Conservation (phyloP, 1,140 invertebrate species). For the Chionoecetes opilio region DNA sequence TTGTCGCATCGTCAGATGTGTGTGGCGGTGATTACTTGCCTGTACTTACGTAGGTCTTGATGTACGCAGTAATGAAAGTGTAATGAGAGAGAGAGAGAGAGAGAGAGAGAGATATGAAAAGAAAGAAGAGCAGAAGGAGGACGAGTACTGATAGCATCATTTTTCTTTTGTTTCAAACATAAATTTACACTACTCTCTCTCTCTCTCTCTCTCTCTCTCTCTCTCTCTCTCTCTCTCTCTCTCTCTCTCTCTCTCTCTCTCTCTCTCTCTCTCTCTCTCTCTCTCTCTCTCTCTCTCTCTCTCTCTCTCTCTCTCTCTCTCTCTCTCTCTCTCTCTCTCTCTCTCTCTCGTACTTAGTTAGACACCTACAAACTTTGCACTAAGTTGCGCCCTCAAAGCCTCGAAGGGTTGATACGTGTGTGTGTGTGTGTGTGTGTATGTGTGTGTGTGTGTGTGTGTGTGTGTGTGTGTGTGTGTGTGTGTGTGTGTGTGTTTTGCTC, state of each 20-base stretch:
- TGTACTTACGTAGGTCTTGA: too few relatives aligned
- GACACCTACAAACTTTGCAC: too few relatives aligned
- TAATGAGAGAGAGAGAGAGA: not conserved
- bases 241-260: constrained; percentile 42
- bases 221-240: not conserved
- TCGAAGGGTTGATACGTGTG: too few relatives aligned
- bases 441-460: too few relatives aligned
- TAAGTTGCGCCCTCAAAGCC: too few relatives aligned
- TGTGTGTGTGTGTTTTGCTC: too few relatives aligned
- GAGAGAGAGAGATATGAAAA: not conserved
- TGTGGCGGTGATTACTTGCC: too few relatives aligned
- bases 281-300: constrained; percentile 31
- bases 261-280: not conserved
- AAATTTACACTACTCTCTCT: not conserved
- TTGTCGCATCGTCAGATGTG: too few relatives aligned
- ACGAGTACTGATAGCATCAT: not conserved
- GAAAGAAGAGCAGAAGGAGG: too few relatives aligned
- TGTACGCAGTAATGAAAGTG: too few relatives aligned
- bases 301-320: constrained; percentile 40
- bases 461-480: too few relatives aligned
- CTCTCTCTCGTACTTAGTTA: not conserved
- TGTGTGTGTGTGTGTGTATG: too few relatives aligned
- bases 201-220: not conserved
- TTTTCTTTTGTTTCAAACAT: not conserved
- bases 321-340: constrained; percentile 30